Conservation (phyloP, 2,888 invertebrate genomes). For the Caenorhabditis wallacei region DNA sequence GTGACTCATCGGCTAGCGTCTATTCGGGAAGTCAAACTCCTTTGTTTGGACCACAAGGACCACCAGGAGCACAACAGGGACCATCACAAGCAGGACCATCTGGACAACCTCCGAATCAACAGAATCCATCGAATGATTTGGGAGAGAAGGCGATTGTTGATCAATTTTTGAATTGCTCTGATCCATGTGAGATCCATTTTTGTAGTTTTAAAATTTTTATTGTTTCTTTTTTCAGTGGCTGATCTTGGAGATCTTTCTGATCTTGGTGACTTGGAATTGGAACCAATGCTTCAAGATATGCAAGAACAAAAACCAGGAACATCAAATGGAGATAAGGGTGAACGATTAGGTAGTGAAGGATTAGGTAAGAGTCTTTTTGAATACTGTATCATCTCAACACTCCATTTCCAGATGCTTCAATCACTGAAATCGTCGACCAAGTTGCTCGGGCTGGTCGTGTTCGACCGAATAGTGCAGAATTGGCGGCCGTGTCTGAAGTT, state of each 20-base stretch:
- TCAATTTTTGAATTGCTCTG: slow-evolving; percentile 38
- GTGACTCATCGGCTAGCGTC: slow-evolving; percentile 60
- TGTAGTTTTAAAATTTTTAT: not conserved
- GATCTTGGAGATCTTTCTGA: slow-evolving; percentile 68
- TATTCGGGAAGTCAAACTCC: slow-evolving; percentile 39
- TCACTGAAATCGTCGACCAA: slow-evolving; percentile 57
- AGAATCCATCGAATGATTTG: not conserved
- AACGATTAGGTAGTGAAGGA: slow-evolving; percentile 26
- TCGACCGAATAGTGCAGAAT: slow-evolving; percentile 29
- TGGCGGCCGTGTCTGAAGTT: slow-evolving; percentile 36
- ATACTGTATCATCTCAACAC: not conserved
- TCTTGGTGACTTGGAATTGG: slow-evolving; percentile 69
- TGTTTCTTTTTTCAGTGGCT: slow-evolving; percentile 44
- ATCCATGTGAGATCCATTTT: slow-evolving; percentile 51
- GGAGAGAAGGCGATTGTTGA: slow-evolving; percentile 44
- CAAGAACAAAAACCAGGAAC: slow-evolving; percentile 46
- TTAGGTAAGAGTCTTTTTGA: not conserved
- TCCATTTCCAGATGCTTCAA: slow-evolving; percentile 38
- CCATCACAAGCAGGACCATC: slow-evolving; percentile 35
- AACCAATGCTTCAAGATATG: slow-evolving; percentile 53
- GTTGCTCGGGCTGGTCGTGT: slow-evolving; percentile 50
- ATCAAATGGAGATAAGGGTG: slow-evolving; percentile 35
- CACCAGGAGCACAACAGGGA: not conserved
- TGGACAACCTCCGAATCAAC: not conserved
- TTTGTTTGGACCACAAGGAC: slow-evolving; percentile 28